Evolutionary conservation across 1,140 invertebrate genomes (phyloP), one percentile per base, ranked within the genome.

Genomic region (Trachelipus rathkii): DNA sequence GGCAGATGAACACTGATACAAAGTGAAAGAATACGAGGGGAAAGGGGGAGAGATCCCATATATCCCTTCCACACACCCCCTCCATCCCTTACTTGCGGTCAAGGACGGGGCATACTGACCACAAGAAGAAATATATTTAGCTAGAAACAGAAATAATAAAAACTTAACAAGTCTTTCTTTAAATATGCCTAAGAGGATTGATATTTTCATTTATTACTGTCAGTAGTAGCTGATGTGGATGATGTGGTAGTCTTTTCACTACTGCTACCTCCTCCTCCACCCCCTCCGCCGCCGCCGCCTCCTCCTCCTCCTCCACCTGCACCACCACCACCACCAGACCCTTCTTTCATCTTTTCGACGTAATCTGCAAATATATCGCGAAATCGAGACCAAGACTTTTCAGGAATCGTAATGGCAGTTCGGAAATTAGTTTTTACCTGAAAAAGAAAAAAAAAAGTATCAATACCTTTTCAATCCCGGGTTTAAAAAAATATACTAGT

Each of bases 341-440:
- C 79, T 43, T 91, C 90, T 83, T 91, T 91, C 88, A 96, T 95
- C 87, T 96, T 96, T 82, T 96, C 94, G 86, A 94, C 95, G 86
- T 96, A 96, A 85, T 98, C 95, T 82, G 92, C 91, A 83, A 98
- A 92, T 84, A 97, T 95, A 87, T 98, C 96, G 81, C 95, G 92
- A 89, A 98, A 97, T 82, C 94, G 91, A 77, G 90, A 90, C 96
- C 96, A 98, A 81, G 95, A 97, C 86, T 97, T 95, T 86, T 98
- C 96, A 81, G 96, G 96, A 85, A 98, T 95, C 82, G 96, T 98
- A 85, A 98, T 97, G 81, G 96, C 95, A 83, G 95, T 97, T 87
- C 96, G 93, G 88, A 97, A 97, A 87, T 96, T 96, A 83, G 93
- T 95, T 86, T 97, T 96, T 79, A 97, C 96, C 94, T 96, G 85